Base-by-base conservation (phyloP, 2,797 vertebrate species). In the Smutsia gigantea region DNA sequence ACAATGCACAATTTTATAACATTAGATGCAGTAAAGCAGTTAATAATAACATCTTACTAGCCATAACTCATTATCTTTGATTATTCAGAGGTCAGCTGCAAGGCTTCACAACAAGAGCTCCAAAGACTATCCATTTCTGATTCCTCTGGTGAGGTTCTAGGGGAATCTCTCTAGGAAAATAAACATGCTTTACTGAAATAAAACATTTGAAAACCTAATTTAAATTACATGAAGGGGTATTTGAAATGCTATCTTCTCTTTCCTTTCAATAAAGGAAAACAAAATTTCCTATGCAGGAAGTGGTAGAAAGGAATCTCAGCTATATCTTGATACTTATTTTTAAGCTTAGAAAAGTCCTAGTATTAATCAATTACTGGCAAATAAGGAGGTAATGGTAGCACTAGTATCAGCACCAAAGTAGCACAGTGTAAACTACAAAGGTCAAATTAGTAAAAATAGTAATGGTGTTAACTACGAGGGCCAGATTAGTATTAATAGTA, bases 181-280 rank as follows among this genome's bases (percentile, higher is more conserved):
- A 83, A 82, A 96, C 37, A 42, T 7, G 59, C 15, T 72, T 83
- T n/a, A 86, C 42, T 57, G 64, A 93, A 93, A 74, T 72, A 86
- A 78, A 90, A 90, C 77, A 51, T n/a, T 18, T 59, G 34, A 91
- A 87, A 63, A 13, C 18, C 68, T 66, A 55, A 90, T 85, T 77
- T 87, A 91, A 86, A 92, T 85, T 86, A 77, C 3, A 93, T 69
- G 23, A 42, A 88, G 19, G 17, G 14, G 21, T 81, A 87, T 88
- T n/a, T 75, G 29, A 93, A 95, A 94, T 71, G 64, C 25, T 95
- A 42, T 75, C 37, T 95, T 81, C 49, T 69, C 83, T 91, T 79
- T 85, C 25, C 55, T 95, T 88, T 74, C 42, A 37, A 85, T 31
- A 95, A 46, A 89, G 66, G 14, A 66, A 96, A 69, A 93, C 25